Evolutionary conservation across 2,888 invertebrate species (phyloP).

Genomic region (Drosophila falleni): DNA sequence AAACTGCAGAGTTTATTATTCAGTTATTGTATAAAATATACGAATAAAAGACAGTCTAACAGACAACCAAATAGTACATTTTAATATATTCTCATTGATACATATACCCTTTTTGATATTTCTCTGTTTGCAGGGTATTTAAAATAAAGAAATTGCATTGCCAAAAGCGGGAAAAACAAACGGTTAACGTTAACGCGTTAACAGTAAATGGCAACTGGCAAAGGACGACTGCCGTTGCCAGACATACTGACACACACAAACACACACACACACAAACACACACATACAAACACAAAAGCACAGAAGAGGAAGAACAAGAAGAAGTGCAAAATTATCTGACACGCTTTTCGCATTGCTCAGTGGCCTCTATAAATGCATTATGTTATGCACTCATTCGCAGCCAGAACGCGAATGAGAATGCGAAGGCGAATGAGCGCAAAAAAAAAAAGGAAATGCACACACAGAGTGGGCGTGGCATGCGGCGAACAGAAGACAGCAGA

Average conservation of each 20-base stretch:
- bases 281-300: background rate
- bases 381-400: constrained; percentile 63
- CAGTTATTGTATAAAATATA: background rate
- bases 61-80: no score
- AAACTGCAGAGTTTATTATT: background rate
- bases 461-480: constrained; percentile 7
- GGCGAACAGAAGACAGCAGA: background rate
- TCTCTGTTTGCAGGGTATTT: constrained; percentile 8
- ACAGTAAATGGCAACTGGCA: constrained; percentile 49
- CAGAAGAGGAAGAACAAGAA: background rate
- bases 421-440: constrained; percentile 5
- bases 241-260: constrained; percentile 25
- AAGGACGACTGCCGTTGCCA: constrained; percentile 46
- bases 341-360: constrained; percentile 57
- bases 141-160: constrained; percentile 48
- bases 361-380: constrained; percentile 72
- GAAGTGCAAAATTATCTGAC: constrained; percentile 54
- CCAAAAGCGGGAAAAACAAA: constrained; percentile 57
- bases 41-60: no score
- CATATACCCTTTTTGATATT: background rate
- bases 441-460: constrained; percentile 5
- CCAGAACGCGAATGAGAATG: constrained; percentile 14
- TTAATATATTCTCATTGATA: no score
- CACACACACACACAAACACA: background rate
- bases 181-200: constrained; percentile 58